Conservation (phyloP, 2,797 vertebrate genomes). For the Allobates femoralis region DNA sequence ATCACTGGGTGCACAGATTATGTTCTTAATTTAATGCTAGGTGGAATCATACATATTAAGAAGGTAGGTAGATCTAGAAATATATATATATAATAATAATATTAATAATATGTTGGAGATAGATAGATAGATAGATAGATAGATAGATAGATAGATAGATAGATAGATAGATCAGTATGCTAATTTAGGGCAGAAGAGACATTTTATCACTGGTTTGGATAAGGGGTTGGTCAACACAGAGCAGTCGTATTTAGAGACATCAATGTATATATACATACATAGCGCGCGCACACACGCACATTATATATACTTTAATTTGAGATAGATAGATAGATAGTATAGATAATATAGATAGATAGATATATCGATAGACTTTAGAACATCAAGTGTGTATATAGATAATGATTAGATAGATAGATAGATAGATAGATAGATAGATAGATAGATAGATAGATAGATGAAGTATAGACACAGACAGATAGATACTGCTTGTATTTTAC, state of each 20-base stretch:
- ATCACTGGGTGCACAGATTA: not conserved
- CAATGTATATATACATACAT: no score
- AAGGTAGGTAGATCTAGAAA: no score
- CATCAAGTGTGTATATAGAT: no score
- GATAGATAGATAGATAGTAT: not conserved
- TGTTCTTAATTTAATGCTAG: not conserved
- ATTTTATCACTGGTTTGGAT: no score
- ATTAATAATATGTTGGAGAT: no score
- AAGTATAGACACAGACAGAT: not conserved
- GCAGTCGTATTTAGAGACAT: no score
- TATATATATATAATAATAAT: no score
- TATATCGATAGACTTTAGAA: not conserved
- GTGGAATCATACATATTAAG: not conserved
- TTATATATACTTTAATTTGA: no score
- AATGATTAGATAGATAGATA: not conserved
- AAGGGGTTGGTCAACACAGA: no score
- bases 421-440: not conserved
- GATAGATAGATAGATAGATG: not conserved
- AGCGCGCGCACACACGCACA: no score
- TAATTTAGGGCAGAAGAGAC: no score
- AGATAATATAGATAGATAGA: not conserved
- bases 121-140: not conserved
- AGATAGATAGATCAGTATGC: not conserved
- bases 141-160: not conserved
- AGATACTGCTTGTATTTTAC: not conserved